Evolutionary conservation across 1,140 invertebrate genomes (phyloP), one percentile per base, ranked within the genome.

Genomic region (Ericerus pela): DNA sequence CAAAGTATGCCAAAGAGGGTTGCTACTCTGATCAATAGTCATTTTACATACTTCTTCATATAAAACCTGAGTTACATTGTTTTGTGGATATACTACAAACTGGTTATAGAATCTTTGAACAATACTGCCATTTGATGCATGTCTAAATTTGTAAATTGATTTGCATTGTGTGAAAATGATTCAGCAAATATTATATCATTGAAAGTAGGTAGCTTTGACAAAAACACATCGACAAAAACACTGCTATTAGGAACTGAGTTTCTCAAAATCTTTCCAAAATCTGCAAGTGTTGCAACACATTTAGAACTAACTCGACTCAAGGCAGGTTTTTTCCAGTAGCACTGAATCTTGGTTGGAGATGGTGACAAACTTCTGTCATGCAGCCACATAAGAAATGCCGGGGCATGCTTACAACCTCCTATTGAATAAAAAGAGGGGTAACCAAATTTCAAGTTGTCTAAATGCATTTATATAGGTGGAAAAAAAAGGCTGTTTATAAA

Each of bases 321-420:
- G 33, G 16, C 26, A 4, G 60, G 56, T 31, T 62, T 62, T 55
- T 62, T 62, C 61, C 61, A 70, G 30, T 71, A 72, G 27, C 69
- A 71, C 26, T 68, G 56, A 0, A 64, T 59, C 2, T 58, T 41
- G 8, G 67, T 71, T 12, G 62, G 65, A 5, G 69, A 64, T 10
- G 67, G 68, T 33, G 70, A 67, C 58, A 69, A 68, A 58, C 64
- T 70, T 12, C 67, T 29, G 1, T 67, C 59, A 63, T 72, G 67
- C 12, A 69, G 51, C 68, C 67, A 70, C 66, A 68, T 68, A 47
- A 59, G 29, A 38, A 70, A 68, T 2, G 68, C 68, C 11, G 69
- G 56, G 8, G 56, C 62, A 62, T 72, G 69, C 55, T 71, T 70
- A 53, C 70, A 73, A 14, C 68, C 68, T 51, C 65, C 62, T 64